Evolutionary conservation across 2,888 invertebrate species (phyloP).

Genomic region (Glomeris marginata): DNA sequence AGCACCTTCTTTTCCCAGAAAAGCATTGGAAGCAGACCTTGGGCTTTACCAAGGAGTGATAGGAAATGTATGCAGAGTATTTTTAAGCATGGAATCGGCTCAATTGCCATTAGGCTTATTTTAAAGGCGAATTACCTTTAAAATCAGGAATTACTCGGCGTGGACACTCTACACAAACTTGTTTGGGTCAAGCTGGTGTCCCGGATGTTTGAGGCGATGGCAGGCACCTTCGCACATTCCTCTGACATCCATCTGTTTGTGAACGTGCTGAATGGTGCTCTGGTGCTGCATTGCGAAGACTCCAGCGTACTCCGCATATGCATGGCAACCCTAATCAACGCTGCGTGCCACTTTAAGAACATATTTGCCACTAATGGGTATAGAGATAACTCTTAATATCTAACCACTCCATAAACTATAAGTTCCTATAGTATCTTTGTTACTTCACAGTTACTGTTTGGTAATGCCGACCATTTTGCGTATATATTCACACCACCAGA

Average conservation of each 20-base stretch:
- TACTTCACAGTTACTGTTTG: constrained; percentile 55
- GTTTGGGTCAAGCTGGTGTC: constrained; percentile 96
- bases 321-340: constrained; percentile 93
- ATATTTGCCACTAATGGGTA: constrained; percentile 94
- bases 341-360: constrained; percentile 94
- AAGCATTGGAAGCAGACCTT: constrained; percentile 92
- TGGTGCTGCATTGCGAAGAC: constrained; percentile 94
- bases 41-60: constrained; percentile 78
- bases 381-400: constrained; percentile 18
- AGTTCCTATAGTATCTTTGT: background rate
- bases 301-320: constrained; percentile 88
- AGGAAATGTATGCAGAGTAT: constrained; percentile 47
- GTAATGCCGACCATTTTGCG: constrained; percentile 96
- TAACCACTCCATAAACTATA: no score
- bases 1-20: constrained; percentile 92
- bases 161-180: constrained; percentile 95
- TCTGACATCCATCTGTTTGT: constrained; percentile 95
- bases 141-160: constrained; percentile 58
- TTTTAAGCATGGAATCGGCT: background rate
- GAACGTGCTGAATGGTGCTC: constrained; percentile 91
- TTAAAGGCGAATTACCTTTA: background rate
- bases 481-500: constrained; percentile 95
- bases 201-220: constrained; percentile 96
- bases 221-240: constrained; percentile 89
- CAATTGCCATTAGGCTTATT: background rate